Percentiles rank a stretch among this genome's conserved stretches.
These are phyloP conservation scores for Callimorpha dominula DNA, from an alignment of 2,888 invertebrate species.

Conservation along the genomic window DNA sequence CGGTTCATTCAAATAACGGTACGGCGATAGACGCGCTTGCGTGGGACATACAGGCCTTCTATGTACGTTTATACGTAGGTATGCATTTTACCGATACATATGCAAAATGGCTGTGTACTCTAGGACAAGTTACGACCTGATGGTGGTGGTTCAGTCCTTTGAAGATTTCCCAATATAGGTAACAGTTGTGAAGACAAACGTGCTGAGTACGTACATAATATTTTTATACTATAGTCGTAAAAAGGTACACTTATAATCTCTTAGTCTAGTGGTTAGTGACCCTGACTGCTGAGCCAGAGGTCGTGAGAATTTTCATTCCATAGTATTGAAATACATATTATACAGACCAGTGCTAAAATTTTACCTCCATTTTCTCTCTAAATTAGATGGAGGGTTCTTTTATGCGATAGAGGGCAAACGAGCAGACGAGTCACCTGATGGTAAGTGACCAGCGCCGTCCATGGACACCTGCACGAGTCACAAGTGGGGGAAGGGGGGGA, in stretches of 20 bases:
- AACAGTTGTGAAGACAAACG: not conserved
- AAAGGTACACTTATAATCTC: no score
- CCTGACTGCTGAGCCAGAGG: no score
- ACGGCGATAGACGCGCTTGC: conserved; percentile 63
- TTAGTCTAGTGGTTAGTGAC: no score
- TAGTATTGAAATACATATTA: not conserved
- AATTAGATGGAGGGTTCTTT: not conserved
- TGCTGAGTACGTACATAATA: not conserved
- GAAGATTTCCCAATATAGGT: not conserved
- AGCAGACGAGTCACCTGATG: no score
- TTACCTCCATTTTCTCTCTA: not conserved
- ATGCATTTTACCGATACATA: conserved; percentile 47
- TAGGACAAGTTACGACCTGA: not conserved
- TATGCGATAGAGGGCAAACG: no score
- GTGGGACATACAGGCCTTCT: conserved; percentile 26
- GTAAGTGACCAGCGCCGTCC: no score
- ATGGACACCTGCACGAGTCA: not conserved
- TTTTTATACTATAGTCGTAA: no score
- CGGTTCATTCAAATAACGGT: conserved; percentile 49
- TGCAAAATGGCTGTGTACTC: conserved; percentile 30
- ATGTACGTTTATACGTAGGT: conserved; percentile 24
- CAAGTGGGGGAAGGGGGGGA: no score
- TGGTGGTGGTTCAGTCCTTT: not conserved
- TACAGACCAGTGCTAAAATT: not conserved
- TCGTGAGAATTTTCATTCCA: not conserved